These are phyloP conservation scores for Gymnogyps californianus DNA, from an alignment of 2,113 vertebrate species.

Conservation along the genomic window DNA sequence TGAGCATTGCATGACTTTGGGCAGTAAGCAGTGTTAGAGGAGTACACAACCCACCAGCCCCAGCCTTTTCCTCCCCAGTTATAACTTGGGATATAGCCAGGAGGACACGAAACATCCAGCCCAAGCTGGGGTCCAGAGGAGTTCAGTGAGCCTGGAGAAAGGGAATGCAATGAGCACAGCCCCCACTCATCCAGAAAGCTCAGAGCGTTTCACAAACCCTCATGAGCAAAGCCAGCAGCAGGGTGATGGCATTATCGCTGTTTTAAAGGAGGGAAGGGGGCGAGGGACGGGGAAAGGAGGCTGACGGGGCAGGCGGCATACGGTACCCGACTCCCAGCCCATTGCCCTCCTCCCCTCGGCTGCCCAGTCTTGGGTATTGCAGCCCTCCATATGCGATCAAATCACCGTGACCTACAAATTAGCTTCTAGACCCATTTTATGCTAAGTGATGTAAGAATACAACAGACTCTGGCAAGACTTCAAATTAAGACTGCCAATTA, in stretches of 20 bases:
- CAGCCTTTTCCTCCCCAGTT: neutral
- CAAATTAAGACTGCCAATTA: constrained; percentile 35
- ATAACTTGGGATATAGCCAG: accelerated
- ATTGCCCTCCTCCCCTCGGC: accelerated
- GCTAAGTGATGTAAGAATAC: neutral
- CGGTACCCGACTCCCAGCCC: accelerated
- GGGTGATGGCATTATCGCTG: accelerated
- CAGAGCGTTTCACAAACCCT: neutral
- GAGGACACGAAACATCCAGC: neutral
- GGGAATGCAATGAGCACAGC: neutral
- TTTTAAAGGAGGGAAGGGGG: neutral
- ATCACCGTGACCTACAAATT: neutral
- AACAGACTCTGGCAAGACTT: neutral
- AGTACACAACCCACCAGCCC: neutral
- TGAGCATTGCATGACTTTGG: accelerated
- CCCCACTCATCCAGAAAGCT: neutral
- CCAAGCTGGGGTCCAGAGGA: neutral
- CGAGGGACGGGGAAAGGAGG: neutral
- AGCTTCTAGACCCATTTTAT: neutral
- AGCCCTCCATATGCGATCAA: neutral
- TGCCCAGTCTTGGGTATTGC: neutral
- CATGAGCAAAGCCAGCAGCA: neutral
- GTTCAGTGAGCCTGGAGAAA: neutral
- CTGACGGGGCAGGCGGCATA: neutral
- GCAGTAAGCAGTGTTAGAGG: accelerated